Conservation (phyloP, 2,888 invertebrate genomes). For the Archips xylosteana region DNA sequence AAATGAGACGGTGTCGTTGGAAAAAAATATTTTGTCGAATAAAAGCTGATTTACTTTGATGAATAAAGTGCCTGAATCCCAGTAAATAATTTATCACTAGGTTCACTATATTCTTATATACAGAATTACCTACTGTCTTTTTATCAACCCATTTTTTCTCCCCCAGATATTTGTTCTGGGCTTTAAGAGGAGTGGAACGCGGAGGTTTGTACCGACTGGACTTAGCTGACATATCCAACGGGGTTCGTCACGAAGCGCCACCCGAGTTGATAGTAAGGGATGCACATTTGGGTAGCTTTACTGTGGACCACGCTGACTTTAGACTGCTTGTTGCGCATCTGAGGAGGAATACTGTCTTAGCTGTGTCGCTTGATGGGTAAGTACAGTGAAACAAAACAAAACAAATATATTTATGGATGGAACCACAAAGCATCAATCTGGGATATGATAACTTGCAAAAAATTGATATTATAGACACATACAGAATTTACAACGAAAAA, state of each 20-base stretch:
- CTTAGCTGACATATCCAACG: slow-evolving; percentile 91
- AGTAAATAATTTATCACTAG: background rate
- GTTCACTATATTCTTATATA: too few species aligned
- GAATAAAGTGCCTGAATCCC: background rate
- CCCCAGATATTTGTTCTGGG: slow-evolving; percentile 92
- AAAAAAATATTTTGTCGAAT: too few species aligned
- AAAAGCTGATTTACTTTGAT: too few species aligned
- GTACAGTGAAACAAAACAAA: slow-evolving; percentile 45
- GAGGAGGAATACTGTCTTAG: slow-evolving; percentile 90
- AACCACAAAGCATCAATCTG: too few species aligned
- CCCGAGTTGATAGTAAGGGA: slow-evolving; percentile 88
- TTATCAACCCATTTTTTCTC: slow-evolving; percentile 39
- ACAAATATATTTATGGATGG: too few species aligned
- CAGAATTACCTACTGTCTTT: too few species aligned
- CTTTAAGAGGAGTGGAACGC: slow-evolving; percentile 82
- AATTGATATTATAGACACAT: too few species aligned
- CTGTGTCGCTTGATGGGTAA: slow-evolving; percentile 93
- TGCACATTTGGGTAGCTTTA: slow-evolving; percentile 91
- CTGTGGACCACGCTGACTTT: slow-evolving; percentile 93
- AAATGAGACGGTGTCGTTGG: too few species aligned
- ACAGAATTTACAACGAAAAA: too few species aligned
- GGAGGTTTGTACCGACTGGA: slow-evolving; percentile 92
- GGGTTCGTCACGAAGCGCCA: slow-evolving; percentile 88
- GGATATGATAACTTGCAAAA: background rate
- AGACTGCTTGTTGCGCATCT: slow-evolving; percentile 91